Base-by-base conservation (phyloP, 2,113 vertebrate genomes). In the Probosciger aterrimus region DNA sequence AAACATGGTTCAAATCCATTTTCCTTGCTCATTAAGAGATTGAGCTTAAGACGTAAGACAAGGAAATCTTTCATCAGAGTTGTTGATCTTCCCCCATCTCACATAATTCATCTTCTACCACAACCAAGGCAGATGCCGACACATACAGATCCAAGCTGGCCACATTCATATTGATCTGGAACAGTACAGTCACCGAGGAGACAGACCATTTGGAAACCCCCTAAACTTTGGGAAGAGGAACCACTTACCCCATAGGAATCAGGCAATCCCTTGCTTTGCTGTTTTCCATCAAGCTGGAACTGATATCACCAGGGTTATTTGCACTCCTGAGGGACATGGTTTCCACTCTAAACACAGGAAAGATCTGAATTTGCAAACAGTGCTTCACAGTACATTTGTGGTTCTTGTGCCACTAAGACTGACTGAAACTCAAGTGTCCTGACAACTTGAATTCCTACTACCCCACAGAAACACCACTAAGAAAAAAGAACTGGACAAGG, bases 201-300 rank as follows among this genome's bases (percentile, higher is more conserved):
- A 53, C 5, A 41, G 49, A 92, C 37, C 64, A 90, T 62, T 50
- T 35, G 50, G 9, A 63, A 77, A 82, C 23, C 25, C 53, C 60
- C 44, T 22, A 1, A 73, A 24, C 8, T 63, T n/a, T 14, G 47
- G 52, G 47, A 59, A 41, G n/a, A 24, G 33, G 25, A 25, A 55
- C 31, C 15, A 75, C 98, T 98, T 90, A 99, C 99, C 98, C 99
- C 98, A 99, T 99, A 13, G 98, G 99, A 62, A 98, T 98, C 68
- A 99, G 95, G 83, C 98, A 99, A 35, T 99, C 99, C 64, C 98
- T 97, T 91, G 99, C 99, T 82, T 98, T 99, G 64, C 98, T 93
- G 11, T 97, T 97, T 33, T 99, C 98, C 96, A 97, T 85, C 82
- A 99, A 93, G 24, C 97, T 98, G 33, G 98, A 96, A 76, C 98